Evolutionary conservation across 2,113 vertebrate genomes (phyloP).

Genomic region (Heterochromis multidens): DNA sequence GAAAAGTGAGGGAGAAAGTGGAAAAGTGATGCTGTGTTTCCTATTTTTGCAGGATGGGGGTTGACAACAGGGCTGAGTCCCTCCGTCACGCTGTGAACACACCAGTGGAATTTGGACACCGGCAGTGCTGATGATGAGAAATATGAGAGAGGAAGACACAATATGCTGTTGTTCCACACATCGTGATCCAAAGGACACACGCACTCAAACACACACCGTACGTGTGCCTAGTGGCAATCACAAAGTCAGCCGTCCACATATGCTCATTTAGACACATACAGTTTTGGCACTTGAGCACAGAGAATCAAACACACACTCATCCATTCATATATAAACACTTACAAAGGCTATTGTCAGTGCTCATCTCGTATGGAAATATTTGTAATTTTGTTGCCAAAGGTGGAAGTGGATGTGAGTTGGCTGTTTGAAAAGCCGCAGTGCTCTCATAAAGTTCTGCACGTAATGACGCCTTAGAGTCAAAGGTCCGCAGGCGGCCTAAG

Average conservation of each 20-base stretch:
- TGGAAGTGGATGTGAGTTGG: conserved; percentile 31
- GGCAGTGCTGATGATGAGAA: conserved; percentile 64
- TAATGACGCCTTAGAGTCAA: conserved; percentile 22
- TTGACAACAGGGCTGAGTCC: conserved; percentile 41
- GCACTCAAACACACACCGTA: background rate
- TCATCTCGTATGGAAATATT: conserved; percentile 46
- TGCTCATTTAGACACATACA: background rate
- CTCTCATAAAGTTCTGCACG: conserved; percentile 32
- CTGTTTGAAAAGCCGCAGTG: background rate
- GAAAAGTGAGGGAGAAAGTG: conserved; percentile 49
- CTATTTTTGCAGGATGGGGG: conserved; percentile 65
- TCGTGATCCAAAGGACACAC: conserved; percentile 17
- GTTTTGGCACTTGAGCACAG: background rate
- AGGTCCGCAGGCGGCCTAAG: background rate
- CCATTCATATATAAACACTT: background rate
- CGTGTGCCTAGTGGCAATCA: background rate
- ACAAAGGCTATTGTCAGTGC: conserved; percentile 21
- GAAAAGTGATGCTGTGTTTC: conserved; percentile 68
- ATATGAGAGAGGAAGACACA: conserved; percentile 60
- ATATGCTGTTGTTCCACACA: conserved; percentile 55
- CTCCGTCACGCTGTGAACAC: conserved; percentile 6
- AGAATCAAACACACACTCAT: background rate
- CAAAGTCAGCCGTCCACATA: background rate
- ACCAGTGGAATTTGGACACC: conserved; percentile 54
- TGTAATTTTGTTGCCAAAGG: conserved; percentile 30